phyloP scores from a whole-genome alignment of 2,888 invertebrate species.

The Neoaliturus tenellus region DNA sequence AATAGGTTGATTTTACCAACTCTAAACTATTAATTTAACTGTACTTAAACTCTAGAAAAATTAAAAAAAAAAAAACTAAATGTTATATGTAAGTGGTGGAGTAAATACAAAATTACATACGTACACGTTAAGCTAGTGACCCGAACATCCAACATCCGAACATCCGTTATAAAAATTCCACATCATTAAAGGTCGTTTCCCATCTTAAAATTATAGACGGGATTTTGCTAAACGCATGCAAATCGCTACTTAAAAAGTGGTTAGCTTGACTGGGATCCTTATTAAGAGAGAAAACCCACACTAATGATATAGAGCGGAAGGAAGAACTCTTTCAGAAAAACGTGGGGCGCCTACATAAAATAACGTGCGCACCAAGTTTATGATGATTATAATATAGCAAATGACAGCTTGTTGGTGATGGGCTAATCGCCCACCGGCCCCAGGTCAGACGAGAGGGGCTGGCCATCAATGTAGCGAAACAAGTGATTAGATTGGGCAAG shows the following conservation, averaged over 20 bases:
- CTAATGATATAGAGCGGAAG: not conserved
- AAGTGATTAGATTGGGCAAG: too few relatives aligned
- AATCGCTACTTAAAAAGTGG: not conserved
- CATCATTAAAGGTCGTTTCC: not conserved
- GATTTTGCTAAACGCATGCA: not conserved
- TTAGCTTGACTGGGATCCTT: not conserved
- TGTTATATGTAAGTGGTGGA: too few relatives aligned
- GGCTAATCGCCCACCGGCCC: not conserved
- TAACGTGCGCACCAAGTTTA: not conserved
- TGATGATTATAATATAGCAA: not conserved
- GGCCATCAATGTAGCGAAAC: too few relatives aligned
- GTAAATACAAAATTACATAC: too few relatives aligned
- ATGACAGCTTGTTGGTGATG: not conserved
- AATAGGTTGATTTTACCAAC: too few relatives aligned
- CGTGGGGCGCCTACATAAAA: constrained; percentile 4
- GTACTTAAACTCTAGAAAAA: too few relatives aligned
- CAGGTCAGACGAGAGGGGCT: too few relatives aligned
- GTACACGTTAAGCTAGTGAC: not conserved
- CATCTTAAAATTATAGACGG: not conserved
- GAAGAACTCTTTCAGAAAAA: too few relatives aligned
- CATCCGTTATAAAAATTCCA: not conserved
- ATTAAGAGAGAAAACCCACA: not conserved
- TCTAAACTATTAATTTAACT: too few relatives aligned
- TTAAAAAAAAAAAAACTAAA: too few relatives aligned
- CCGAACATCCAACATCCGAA: too few relatives aligned